Evolutionary conservation across 2,888 invertebrate species (phyloP).

Genomic region (Holacanthella duospinosa): DNA sequence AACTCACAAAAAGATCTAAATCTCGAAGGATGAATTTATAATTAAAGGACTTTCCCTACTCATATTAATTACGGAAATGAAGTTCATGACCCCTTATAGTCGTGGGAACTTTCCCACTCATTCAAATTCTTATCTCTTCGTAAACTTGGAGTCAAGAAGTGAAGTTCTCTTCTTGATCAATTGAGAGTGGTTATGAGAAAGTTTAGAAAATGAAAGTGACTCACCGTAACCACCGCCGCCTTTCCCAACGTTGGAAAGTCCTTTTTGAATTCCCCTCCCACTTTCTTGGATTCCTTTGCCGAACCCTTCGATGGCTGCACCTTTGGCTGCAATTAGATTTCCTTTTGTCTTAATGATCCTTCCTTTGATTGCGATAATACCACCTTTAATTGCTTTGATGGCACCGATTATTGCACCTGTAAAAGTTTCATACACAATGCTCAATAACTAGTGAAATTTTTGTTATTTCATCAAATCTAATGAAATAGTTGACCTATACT

Average conservation of each 20-base stretch:
- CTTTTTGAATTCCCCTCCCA: constrained; percentile 41
- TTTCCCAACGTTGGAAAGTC: constrained; percentile 32
- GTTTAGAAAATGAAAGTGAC: not conserved
- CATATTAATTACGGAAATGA: not conserved
- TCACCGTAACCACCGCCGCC: constrained; percentile 23
- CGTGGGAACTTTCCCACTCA: no score
- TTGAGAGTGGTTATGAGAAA: no score
- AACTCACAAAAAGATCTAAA: not conserved
- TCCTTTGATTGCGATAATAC: constrained; percentile 75
- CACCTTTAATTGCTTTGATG: constrained; percentile 76
- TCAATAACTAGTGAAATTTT: not conserved
- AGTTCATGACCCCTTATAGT: constrained; percentile 1
- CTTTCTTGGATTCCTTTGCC: constrained; percentile 69
- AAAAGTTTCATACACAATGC: constrained; percentile 38
- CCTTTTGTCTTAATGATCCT: constrained; percentile 77
- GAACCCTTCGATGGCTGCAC: constrained; percentile 65
- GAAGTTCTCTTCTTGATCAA: not conserved
- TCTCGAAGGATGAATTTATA: not conserved
- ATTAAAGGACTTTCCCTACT: not conserved
- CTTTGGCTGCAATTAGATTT: constrained; percentile 60
- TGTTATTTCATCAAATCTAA: not conserved
- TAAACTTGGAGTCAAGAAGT: not conserved
- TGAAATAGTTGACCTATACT: no score
- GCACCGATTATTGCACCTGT: constrained; percentile 76
- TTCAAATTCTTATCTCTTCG: not conserved